Evolutionary conservation across 2,888 invertebrate genomes (phyloP).

Genomic region (Phalera bucephala): DNA sequence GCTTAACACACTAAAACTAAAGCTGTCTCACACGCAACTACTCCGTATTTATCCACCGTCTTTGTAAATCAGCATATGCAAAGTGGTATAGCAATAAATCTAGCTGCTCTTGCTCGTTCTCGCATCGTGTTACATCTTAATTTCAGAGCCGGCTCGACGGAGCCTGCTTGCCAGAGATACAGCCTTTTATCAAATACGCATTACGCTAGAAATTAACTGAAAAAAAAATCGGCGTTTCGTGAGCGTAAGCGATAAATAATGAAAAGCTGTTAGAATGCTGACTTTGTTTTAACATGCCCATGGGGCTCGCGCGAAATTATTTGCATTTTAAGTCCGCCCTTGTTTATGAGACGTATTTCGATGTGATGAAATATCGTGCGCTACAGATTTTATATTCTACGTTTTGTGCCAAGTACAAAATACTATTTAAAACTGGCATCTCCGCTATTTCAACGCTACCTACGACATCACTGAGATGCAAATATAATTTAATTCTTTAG

Average conservation of each 20-base stretch:
- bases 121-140: conserved; percentile 85
- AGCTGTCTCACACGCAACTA: conserved; percentile 42
- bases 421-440: conserved; percentile 23
- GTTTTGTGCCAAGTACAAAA: conserved; percentile 33
- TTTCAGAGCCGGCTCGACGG: conserved; percentile 81
- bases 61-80: conserved; percentile 85
- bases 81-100: conserved; percentile 84
- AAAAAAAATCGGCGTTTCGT: conserved; percentile 66
- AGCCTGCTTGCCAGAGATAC: conserved; percentile 79
- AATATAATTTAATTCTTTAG: conserved; percentile 25
- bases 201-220: conserved; percentile 79
- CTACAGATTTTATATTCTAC: conserved; percentile 29
- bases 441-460: neutral
- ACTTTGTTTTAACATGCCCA: conserved; percentile 77
- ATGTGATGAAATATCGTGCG: conserved; percentile 49
- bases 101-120: conserved; percentile 83
- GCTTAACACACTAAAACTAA: conserved; percentile 34
- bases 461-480: neutral
- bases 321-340: conserved; percentile 72
- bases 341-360: conserved; percentile 64
- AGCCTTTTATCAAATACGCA: conserved; percentile 81
- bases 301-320: conserved; percentile 70
- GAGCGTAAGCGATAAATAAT: conserved; percentile 74
- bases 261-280: conserved; percentile 73
- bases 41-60: conserved; percentile 59